Evolutionary conservation across 2,797 vertebrate species (phyloP).

Genomic region (Poecile montanus): DNA sequence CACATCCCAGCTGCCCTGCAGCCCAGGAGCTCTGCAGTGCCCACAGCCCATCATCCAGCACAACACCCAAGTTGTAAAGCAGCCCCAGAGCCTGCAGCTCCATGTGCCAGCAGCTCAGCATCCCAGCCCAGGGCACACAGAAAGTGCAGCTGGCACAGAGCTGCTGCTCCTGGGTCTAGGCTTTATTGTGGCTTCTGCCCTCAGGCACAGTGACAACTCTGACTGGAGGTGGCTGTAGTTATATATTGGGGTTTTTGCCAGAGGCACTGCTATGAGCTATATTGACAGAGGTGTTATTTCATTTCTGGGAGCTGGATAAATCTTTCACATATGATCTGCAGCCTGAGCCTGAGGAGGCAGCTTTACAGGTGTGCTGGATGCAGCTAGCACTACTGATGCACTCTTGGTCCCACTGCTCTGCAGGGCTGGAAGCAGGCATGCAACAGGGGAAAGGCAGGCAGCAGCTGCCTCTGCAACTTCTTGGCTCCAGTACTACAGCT

Average conservation of each 20-base stretch:
- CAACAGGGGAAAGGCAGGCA: neutral
- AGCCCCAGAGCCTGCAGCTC: neutral
- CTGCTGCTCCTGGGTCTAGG: neutral
- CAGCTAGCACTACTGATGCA: neutral
- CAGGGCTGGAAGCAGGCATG: neutral
- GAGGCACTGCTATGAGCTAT: neutral
- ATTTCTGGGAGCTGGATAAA: neutral
- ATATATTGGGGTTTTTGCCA: neutral
- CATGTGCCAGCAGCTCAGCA: neutral
- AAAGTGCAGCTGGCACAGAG: neutral
- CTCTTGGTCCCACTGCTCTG: neutral
- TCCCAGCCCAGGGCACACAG: neutral
- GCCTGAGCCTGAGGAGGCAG: neutral
- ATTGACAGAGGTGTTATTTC: neutral
- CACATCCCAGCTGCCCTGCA: neutral
- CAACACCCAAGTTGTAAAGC: neutral
- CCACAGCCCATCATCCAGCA: neutral
- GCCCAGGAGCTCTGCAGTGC: neutral
- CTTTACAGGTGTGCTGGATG: neutral
- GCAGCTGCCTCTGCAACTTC: neutral
- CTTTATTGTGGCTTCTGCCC: neutral
- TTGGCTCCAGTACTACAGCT: neutral
- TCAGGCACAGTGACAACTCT: neutral
- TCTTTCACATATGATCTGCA: neutral
- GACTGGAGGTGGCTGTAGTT: neutral